phyloP scores from a whole-genome alignment of 2,888 invertebrate genomes.

The Automeris io region DNA sequence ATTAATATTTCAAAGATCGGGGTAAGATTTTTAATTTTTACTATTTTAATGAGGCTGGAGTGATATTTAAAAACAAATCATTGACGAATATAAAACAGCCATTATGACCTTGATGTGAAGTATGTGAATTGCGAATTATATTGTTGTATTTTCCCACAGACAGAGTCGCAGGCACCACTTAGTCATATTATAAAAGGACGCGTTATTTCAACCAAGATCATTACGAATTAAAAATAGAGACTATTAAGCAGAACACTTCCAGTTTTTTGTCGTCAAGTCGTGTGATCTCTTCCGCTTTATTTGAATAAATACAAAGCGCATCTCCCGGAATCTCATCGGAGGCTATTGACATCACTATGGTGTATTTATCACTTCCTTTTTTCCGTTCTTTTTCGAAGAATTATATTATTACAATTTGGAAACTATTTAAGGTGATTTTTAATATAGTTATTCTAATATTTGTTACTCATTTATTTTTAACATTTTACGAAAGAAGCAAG shows the following conservation, averaged over 20 bases:
- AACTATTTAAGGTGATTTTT: not conserved
- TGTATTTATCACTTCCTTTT: conserved; percentile 67
- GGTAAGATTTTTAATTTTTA: too few species aligned
- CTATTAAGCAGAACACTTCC: conserved; percentile 13
- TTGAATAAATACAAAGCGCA: conserved; percentile 40
- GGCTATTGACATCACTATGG: conserved; percentile 45
- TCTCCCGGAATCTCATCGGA: conserved; percentile 57
- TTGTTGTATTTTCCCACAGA: too few species aligned
- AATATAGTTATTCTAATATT: too few species aligned
- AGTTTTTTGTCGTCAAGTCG: conserved; percentile 42
- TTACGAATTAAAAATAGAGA: not conserved
- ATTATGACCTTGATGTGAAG: too few species aligned
- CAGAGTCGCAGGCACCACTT: too few species aligned
- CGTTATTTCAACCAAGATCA: not conserved
- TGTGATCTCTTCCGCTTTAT: conserved; percentile 41
- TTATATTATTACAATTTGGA: not conserved
- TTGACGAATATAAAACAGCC: too few species aligned
- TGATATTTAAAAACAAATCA: too few species aligned
- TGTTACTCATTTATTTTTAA: too few species aligned
- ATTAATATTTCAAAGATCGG: too few species aligned
- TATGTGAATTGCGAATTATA: too few species aligned
- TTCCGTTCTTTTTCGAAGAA: conserved; percentile 50
- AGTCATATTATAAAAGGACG: not conserved
- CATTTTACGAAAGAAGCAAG: too few species aligned
- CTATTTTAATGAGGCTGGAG: too few species aligned